Evolutionary conservation across 2,113 vertebrate species (phyloP).

Genomic region (Rhinichthys klamathensis): DNA sequence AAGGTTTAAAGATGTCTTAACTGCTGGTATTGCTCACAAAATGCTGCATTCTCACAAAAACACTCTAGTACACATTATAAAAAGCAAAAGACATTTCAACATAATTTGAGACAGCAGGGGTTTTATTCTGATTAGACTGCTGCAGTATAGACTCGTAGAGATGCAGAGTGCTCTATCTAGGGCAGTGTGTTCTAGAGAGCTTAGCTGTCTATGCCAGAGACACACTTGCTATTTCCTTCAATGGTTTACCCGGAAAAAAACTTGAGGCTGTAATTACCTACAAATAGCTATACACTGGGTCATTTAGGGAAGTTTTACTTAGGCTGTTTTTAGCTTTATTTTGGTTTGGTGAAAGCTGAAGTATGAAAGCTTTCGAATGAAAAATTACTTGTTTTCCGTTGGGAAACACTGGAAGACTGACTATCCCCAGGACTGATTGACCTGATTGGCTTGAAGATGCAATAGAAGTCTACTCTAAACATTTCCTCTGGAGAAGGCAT

Average conservation of each 20-base stretch:
- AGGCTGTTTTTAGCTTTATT: slow-evolving; percentile 48
- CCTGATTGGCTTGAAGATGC: not conserved
- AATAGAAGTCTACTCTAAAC: not conserved
- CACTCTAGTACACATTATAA: not conserved
- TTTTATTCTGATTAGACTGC: not conserved
- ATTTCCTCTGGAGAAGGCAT: not conserved
- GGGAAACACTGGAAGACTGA: not conserved
- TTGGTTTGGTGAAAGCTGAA: slow-evolving; percentile 49
- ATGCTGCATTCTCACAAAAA: not conserved
- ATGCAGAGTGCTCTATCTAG: slow-evolving; percentile 46
- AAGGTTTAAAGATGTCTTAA: not conserved
- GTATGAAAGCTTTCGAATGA: slow-evolving; percentile 43
- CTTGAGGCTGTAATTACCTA: slow-evolving; percentile 67
- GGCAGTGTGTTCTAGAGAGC: slow-evolving; percentile 56
- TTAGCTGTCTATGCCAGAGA: slow-evolving; percentile 41
- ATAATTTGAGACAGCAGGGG: not conserved
- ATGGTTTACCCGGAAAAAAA: slow-evolving; percentile 62
- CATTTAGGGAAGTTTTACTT: slow-evolving; percentile 52
- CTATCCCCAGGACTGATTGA: not conserved
- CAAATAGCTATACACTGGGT: slow-evolving; percentile 60
- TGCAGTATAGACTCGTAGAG: slow-evolving; percentile 14
- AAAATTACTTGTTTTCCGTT: slow-evolving; percentile 26
- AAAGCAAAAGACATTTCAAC: not conserved
- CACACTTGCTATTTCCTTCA: slow-evolving; percentile 61
- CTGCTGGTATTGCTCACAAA: not conserved